Base-by-base conservation (phyloP, 2,797 vertebrate genomes). In the Sebastes minor region DNA sequence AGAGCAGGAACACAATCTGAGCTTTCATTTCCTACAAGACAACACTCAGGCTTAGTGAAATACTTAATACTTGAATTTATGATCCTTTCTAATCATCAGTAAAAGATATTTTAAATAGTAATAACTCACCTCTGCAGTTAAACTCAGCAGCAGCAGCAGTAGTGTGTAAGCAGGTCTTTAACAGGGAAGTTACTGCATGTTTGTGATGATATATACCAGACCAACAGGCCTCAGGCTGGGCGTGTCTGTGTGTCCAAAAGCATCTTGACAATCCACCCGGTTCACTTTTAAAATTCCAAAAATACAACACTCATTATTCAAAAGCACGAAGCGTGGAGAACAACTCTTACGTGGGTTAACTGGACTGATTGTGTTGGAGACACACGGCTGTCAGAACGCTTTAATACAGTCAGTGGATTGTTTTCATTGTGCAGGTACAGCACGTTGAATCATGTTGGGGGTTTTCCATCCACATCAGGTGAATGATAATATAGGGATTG, bases 21-120 rank as follows among this genome's bases (percentile, higher is more conserved):
- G 35, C 52, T 69, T 67, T 89, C 88, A 91, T 92, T 74, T 76
- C 85, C 78, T 87, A 11, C 30, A 63, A 2, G n/a, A 67, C 25
- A 72, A 42, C 6, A 32, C 1, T 10, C 14, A 65, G 5, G 2
- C 10, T 83, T 5, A 80, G 8, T 6, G 4, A 4, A 35, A n/a
- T 4, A 16, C 73, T 64, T 12, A 2, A 33, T 16, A 4, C 55
- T 7, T 2, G 6, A 11, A 7, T 30, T 57, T n/a, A 53, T 16
- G n/a, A 57, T 18, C 14, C 49, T 3, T 32, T 74, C 20, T 32
- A 8, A 60, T 9, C 8, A 20, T 20, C 9, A 8, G 23, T 12
- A 23, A 71, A 72, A 27, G 5, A 25, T n/a, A 73, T 30, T 22
- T 75, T 9, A 61, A 72, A 79, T 12, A 3, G 67, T 5, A 55